Evolutionary conservation across 2,797 vertebrate genomes (phyloP).

Genomic region (Hoplostethus atlanticus): DNA sequence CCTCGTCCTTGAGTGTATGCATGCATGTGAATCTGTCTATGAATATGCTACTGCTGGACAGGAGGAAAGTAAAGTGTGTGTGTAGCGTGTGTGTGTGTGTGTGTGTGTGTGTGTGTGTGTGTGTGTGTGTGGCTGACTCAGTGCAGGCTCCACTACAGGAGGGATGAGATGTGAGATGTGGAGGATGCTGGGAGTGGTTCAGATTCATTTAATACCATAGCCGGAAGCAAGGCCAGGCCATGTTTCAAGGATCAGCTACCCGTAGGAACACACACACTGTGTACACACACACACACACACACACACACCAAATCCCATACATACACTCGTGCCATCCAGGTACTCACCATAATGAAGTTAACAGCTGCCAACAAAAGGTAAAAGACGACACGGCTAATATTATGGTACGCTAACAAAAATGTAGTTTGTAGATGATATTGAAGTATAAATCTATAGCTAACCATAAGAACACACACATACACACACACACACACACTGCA

Average conservation of each 20-base stretch:
- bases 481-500: constrained; percentile 25
- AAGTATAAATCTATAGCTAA: not conserved
- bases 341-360: constrained; percentile 40
- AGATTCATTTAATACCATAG: constrained; percentile 65
- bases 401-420: constrained; percentile 2
- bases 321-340: constrained; percentile 26
- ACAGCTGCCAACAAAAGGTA: constrained; percentile 22
- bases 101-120: constrained; percentile 32
- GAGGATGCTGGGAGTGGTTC: constrained; percentile 73
- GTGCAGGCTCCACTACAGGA: constrained; percentile 45
- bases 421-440: constrained; percentile 13
- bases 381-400: constrained; percentile 26
- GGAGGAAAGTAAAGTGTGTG: constrained; percentile 33
- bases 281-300: constrained; percentile 10
- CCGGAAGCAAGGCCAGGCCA: constrained; percentile 51
- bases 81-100: constrained; percentile 3
- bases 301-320: constrained; percentile 27
- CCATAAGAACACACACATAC: constrained; percentile 1
- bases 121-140: constrained; percentile 57
- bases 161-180: constrained; percentile 48
- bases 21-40: constrained; percentile 61
- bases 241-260: constrained; percentile 57
- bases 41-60: constrained; percentile 57
- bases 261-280: constrained; percentile 27
- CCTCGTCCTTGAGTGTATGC: constrained; percentile 69